Base-by-base conservation (phyloP, 2,797 vertebrate species). In the Phataginus tricuspis region DNA sequence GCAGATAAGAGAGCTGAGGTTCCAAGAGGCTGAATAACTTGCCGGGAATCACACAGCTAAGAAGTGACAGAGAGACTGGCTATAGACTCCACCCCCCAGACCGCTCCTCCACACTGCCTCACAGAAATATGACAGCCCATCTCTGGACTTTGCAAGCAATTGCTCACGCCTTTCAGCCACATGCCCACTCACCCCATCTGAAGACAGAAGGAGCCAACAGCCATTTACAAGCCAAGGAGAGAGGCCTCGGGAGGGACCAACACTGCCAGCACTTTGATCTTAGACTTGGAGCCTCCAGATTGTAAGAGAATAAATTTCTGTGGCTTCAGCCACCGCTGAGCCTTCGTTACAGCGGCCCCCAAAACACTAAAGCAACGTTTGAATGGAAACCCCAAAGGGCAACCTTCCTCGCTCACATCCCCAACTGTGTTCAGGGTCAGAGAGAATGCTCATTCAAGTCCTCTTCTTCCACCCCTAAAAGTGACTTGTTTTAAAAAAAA, bases 371-470 rank as follows among this genome's bases (percentile, higher is more conserved):
- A 12, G 14, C 29, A 12, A 12, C 0, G 34, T 19, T 29, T 5
- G 11, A 4, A 16, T 27, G 10, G 18, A 6, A 1, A 16, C 13
- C n/a, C 11, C 75, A 34, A 10, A 14, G 9, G 25, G 39, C 15
- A 64, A 7, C 2, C 55, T 86, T 79, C 85, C 66, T 13, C 10
- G 29, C 16, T 57, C 39, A 10, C 6, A 39, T 2, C 31, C 37
- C 19, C 2, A 0, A 53, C 4, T 0, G 0, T 11, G 71, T 1
- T 34, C 8, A 0, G 11, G n/a, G 45, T 39, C 66, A 5, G 49
- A 80, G 59, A 37, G 7, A 10, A 18, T 55, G 59, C 7, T 0
- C 31, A 55, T 45, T 53, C 64, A 19, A 51, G 6, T 23, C 18
- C 4, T 25, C 49, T 88, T 55, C 51, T 57, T 89, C 86, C 5